phyloP scores from a whole-genome alignment of 2,797 vertebrate species.

The Nyctibius grandis region DNA sequence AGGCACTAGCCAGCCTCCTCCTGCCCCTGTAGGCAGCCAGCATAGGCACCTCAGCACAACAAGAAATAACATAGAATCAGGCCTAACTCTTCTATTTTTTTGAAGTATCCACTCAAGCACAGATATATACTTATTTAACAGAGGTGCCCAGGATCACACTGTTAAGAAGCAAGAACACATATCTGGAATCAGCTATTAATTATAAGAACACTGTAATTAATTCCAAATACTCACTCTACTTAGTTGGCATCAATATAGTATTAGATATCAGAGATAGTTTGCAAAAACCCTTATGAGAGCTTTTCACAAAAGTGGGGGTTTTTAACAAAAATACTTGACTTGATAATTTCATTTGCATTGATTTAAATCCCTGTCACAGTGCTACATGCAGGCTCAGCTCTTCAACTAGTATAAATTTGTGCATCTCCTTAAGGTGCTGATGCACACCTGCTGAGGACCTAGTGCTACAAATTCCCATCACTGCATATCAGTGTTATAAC shows the following conservation, averaged over 20 bases:
- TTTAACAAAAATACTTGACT: not conserved
- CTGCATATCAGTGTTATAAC: not conserved
- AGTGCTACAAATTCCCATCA: not conserved
- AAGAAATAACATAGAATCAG: not conserved
- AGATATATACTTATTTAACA: not conserved
- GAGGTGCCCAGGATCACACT: not conserved
- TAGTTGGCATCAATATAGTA: not conserved
- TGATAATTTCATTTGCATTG: not conserved
- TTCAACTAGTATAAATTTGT: not conserved
- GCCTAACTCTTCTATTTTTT: not conserved
- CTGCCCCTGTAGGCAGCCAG: not conserved
- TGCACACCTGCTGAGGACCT: not conserved
- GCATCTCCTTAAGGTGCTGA: not conserved
- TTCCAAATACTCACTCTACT: not conserved
- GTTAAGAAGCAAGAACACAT: not conserved
- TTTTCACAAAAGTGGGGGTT: not conserved
- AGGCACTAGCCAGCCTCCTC: not conserved
- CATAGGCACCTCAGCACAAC: not conserved
- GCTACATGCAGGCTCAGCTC: not conserved
- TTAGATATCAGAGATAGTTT: not conserved
- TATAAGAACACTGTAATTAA: not conserved
- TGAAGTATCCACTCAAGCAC: not conserved
- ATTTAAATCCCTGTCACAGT: not conserved
- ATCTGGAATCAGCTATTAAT: not conserved
- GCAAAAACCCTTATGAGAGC: not conserved